These are phyloP conservation scores for Lutraria lutraria DNA, from an alignment of 2,888 invertebrate species.

Conservation along the genomic window DNA sequence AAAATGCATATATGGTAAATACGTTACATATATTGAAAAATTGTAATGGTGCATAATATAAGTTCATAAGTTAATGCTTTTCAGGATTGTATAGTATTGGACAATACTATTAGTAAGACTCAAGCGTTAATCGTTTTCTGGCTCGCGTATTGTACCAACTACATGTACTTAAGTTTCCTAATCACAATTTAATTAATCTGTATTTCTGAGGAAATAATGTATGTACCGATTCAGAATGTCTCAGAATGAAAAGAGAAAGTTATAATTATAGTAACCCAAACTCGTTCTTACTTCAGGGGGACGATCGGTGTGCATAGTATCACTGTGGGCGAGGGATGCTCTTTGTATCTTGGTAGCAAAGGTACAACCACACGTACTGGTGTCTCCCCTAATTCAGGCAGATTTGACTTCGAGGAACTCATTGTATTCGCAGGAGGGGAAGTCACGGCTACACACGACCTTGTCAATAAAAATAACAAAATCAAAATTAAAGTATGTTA, in stretches of 20 bases:
- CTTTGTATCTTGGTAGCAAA: conserved; percentile 68
- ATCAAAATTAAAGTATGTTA: conserved; percentile 60
- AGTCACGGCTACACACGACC: conserved; percentile 73
- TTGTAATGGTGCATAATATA: not conserved
- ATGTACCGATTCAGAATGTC: too few species aligned
- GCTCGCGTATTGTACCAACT: not conserved
- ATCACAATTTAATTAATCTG: not conserved
- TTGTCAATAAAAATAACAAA: conserved; percentile 59
- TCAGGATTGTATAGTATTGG: not conserved
- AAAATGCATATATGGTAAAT: conserved; percentile 72
- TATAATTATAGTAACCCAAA: not conserved
- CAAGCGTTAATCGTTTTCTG: too few species aligned
- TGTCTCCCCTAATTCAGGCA: conserved; percentile 53
- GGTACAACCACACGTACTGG: conserved; percentile 67
- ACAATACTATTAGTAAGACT: too few species aligned
- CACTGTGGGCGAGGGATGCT: conserved; percentile 75
- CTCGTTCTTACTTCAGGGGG: conserved; percentile 70
- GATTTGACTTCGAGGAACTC: conserved; percentile 69
- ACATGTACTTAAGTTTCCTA: not conserved
- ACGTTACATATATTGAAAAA: not conserved
- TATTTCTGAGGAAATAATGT: too few species aligned
- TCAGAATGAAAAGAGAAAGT: not conserved
- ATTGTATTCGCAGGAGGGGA: conserved; percentile 77
- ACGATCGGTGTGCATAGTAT: conserved; percentile 73
- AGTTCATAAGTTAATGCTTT: not conserved